Evolutionary conservation across 2,888 invertebrate species (phyloP), one percentile per base, ranked within the genome.

Genomic region (Zygogramma bicolorata): DNA sequence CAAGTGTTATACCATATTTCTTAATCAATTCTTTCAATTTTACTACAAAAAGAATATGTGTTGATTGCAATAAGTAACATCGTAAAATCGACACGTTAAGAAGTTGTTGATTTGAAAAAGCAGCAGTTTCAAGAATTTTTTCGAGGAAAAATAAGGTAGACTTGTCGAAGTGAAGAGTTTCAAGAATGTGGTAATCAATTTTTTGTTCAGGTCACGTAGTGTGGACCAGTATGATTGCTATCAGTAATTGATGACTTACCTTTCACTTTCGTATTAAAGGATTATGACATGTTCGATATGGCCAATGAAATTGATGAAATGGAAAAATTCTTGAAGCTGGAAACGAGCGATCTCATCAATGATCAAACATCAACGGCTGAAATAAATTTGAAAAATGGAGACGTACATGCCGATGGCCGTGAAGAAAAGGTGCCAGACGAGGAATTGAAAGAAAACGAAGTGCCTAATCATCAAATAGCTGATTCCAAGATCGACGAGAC

Each of bases 221-320:
- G n/a, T n/a, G n/a, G n/a, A n/a, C n/a, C n/a, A n/a, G n/a, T n/a
- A n/a, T 38, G 13, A 38, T 38, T 38, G 38, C 38, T 38, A n/a
- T n/a, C n/a, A 38, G n/a, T 13, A 38, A 38, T 38, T 38, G 38
- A 10, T 13, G 10, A 38, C 2, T 38, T 38, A 4, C n/a, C 38
- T 38, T 38, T 38, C 8, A 38, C 38, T 38, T 38, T 38, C n/a
- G 2, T 38, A n/a, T 87, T 87, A 73, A 87, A 96, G 96, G 97
- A 97, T 87, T 98, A 97, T 88, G 96, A 97, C 85, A 94, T 92
- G 83, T 97, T 98, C 88, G 96, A 96, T 87, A 88, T 95, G 88
- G 94, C 97, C 20, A 95, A 97, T 88, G 98, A 98, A 90, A 91
- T 93, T 79, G 96, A 97, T 84, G 94, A 93, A 80, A 89, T 97